Evolutionary conservation across 2,113 vertebrate genomes (phyloP).

Genomic region (Lutjanus erythropterus): DNA sequence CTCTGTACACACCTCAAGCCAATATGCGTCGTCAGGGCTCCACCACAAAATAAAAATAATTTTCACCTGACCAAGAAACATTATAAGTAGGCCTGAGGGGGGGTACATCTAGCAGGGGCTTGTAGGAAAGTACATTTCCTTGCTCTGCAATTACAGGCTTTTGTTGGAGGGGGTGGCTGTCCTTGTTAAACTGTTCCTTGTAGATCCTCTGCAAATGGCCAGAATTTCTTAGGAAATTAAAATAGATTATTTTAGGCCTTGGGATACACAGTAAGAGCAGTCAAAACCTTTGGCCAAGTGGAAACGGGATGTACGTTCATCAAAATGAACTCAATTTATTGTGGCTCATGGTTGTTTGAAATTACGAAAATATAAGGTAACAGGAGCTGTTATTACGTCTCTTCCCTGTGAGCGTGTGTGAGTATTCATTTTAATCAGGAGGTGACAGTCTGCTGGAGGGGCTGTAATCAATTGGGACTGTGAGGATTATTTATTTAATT

Average conservation of each 20-base stretch:
- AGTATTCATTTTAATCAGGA: constrained; percentile 47
- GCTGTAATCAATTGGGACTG: constrained; percentile 17
- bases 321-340: constrained; percentile 31
- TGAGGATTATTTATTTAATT: constrained; percentile 33
- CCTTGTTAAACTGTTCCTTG: not conserved
- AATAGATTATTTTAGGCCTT: constrained; percentile 35
- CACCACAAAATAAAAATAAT: not conserved
- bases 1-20: not conserved
- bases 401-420: not conserved
- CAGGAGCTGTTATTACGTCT: not conserved
- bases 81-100: not conserved
- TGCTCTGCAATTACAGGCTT: constrained; percentile 45
- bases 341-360: constrained; percentile 51
- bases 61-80: constrained; percentile 18
- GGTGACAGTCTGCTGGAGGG: constrained; percentile 24
- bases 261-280: constrained; percentile 23
- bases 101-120: not conserved
- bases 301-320: constrained; percentile 1
- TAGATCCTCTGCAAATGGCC: not conserved
- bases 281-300: not conserved
- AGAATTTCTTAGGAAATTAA: constrained; percentile 19
- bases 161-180: not conserved
- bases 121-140: constrained; percentile 1
- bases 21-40: not conserved
- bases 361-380: constrained; percentile 20